Evolutionary conservation across 1,140 invertebrate species (phyloP), one percentile per base, ranked within the genome.

Genomic region (Zophobas morio): DNA sequence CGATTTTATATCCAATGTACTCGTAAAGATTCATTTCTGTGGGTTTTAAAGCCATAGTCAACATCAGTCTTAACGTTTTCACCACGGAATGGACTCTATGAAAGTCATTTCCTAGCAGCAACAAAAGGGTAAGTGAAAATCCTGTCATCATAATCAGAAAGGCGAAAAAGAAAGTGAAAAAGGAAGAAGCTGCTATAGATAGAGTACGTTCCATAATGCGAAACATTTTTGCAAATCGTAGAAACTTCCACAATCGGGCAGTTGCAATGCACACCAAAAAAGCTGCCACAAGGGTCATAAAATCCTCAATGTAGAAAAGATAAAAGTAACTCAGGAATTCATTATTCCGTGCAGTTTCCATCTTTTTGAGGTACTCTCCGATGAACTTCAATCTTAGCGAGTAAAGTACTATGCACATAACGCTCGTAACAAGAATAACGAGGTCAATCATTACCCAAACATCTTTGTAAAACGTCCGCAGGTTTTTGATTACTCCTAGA

Each of bases 291-390:
- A 63, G 33, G 4, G 78, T 78, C 3, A 83, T 51, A 42, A 72
- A 46, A n/a, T 76, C 74, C 37, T 82, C 79, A 0, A 77, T 63
- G 5, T 56, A 72, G 71, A 83, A 76, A 34, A 83, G 37, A 39
- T 81, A 39, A 60, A 81, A 83, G 75, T 83, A 83, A 40, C 77
- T 77, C 20, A 83, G 54, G 71, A 82, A 82, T 36, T 81, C 56
- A 53, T 83, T 83, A 47, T 83, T 75, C 54, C 75, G 80, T 5
- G 77, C 66, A 20, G 40, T 20, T 34, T 82, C 70, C 36, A 83
- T 39, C 37, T 34, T 20, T 1, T 37, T 37, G 6, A 81, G 42
- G 46, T 78, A 75, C 6, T 33, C 6, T 39, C 51, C 53, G 6
- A 80, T 70, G 39, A 72, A 8, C 39, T 71, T 33, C 20, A 53